These are phyloP conservation scores for Sitobion miscanthi DNA, from an alignment of 1,140 invertebrate species.

Conservation along the genomic window DNA sequence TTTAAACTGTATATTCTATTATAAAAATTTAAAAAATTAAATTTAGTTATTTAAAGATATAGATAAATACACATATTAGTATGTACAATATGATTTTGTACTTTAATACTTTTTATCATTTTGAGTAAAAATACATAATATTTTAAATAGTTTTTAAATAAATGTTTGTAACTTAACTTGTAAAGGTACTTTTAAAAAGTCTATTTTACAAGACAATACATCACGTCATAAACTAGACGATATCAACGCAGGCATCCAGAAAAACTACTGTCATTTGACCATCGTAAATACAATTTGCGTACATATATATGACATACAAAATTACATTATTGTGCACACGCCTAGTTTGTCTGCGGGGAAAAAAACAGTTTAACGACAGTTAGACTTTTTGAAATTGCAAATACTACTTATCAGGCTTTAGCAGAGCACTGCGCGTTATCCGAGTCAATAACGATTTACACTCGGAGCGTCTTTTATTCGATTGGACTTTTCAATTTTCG, in stretches of 20 bases:
- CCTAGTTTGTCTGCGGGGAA: not conserved
- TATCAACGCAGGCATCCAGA: not conserved
- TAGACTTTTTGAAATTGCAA: slow-evolving; percentile 19
- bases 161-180: no score
- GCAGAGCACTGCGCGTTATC: not conserved
- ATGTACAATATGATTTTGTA: not conserved
- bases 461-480: not conserved
- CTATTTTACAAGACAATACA: not conserved
- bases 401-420: not conserved
- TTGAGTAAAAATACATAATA: no score
- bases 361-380: not conserved
- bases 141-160: no score
- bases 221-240: not conserved
- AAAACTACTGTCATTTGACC: not conserved
- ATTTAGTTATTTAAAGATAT: not conserved
- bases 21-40: no score
- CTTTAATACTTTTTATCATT: no score
- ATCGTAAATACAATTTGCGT: not conserved
- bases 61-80: not conserved
- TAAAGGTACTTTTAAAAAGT: no score
- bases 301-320: not conserved
- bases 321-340: not conserved
- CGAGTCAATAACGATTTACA: slow-evolving; percentile 7
- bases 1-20: no score
- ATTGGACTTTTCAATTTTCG: not conserved